These are phyloP conservation scores for Cephalopachus bancanus DNA, from an alignment of 2,797 vertebrate species.

Conservation along the genomic window DNA sequence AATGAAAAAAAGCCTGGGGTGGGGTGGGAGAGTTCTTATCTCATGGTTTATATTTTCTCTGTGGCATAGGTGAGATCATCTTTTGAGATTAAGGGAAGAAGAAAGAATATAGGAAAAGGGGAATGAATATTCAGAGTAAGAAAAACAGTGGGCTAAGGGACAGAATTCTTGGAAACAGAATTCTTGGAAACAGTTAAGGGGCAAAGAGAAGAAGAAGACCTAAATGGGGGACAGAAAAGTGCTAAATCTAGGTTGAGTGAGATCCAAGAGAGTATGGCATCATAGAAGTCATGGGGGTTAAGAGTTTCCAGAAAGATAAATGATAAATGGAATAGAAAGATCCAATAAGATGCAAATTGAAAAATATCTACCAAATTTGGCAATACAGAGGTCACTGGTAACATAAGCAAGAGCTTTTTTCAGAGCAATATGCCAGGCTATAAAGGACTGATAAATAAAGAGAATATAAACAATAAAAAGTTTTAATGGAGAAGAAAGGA, in stretches of 20 bases:
- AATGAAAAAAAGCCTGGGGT: constrained; percentile 18
- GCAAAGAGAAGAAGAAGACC: constrained; percentile 16
- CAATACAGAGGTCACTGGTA: constrained; percentile 14
- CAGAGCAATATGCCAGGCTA: neutral
- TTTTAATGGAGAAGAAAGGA: constrained; percentile 14
- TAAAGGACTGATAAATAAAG: constrained; percentile 50
- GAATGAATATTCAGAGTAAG: constrained; percentile 8
- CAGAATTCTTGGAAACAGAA: constrained; percentile 53
- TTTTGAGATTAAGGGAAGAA: constrained; percentile 50
- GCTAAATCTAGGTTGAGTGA: constrained; percentile 36
- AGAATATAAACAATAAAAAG: neutral
- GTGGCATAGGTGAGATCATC: neutral
- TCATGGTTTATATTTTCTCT: constrained; percentile 21
- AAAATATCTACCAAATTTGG: constrained; percentile 47
- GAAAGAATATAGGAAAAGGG: neutral
- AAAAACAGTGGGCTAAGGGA: neutral
- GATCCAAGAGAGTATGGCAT: neutral
- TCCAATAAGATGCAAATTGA: constrained; percentile 12
- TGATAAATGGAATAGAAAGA: constrained; percentile 44
- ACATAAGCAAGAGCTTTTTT: constrained; percentile 53
- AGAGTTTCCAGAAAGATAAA: constrained; percentile 43
- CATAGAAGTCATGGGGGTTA: neutral
- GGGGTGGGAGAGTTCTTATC: neutral
- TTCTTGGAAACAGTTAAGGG: neutral
- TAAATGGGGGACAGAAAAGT: constrained; percentile 40